Base-by-base conservation (phyloP, 2,113 vertebrate species). In the Tringa solitaria region DNA sequence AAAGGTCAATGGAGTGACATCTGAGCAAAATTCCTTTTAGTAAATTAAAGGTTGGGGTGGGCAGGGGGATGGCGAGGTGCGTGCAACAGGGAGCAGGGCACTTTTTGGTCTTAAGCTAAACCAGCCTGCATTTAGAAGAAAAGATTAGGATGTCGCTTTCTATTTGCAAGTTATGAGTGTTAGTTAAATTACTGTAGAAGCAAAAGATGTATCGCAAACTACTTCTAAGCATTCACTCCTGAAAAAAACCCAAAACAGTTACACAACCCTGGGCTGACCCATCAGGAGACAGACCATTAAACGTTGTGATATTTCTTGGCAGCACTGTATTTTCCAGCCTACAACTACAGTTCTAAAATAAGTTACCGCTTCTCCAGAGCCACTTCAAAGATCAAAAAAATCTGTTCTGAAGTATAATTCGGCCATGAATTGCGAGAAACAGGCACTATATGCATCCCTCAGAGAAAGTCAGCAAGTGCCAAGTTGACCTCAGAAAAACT, bases 401-500 rank as follows among this genome's bases (percentile, higher is more conserved):
- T 46, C 30, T 8, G 4, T 33, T 30, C 30, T 30, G 41, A 60
- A 81, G 37, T 9, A 8, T 4, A 89, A 94, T 33, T 65, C 18
- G 69, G 54, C 14, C 8, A 1, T 60, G 53, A 82, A 82, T 22
- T 48, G 14, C 18, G 17, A 89, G 30, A 37, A 48, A 61, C 2
- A 57, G 69, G 41, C 46, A 61, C 50, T 70, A 10, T 0, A 6
- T 32, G 32, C 56, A 93, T 63, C 48, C 22, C 20, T 76, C 19
- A 4, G 1, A 75, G n/a, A 45, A 56, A 84, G 64, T 9, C n/a
- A 77, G 41, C 24, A 57, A 61, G 13, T 72, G 21, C 61, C 0
- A 1, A 82, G 41, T 0, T 63, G 50, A 63, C 14, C 41, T 67
- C 0, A 0, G 43, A 68, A 72, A 54, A 24, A 6, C 51, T 54